Evolutionary conservation across 2,797 vertebrate species (phyloP), one percentile per base, ranked within the genome.

Genomic region (Chelmon rostratus): DNA sequence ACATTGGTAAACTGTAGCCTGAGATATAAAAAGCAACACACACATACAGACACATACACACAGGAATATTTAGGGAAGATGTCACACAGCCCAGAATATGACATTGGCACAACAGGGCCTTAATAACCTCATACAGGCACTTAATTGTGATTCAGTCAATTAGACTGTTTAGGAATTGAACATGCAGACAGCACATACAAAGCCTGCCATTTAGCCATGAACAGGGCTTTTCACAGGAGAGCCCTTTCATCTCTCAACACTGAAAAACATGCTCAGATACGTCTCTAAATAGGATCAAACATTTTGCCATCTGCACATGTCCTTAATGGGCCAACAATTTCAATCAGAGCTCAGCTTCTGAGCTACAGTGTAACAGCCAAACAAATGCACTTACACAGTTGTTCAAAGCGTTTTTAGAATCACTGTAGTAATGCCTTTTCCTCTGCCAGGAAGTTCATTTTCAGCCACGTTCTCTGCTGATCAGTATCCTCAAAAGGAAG

Each of bases 281-380:
- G 44, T 68, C 44, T 84, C 58, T 59, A 83, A 91, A 77, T 13
- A 65, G 38, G 37, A 79, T 82, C 5, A 58, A 52, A 73, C 28
- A 9, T 47, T 67, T 65, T 8, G 57, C 69, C 80, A 79, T 83
- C 76, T 87, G 75, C 62, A 79, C 44, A 66, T 19, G 44, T 42
- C 16, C 11, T 84, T 59, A 57, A 61, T 58, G 35, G 69, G 59
- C 70, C 70, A 78, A 47, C 46, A 74, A 28, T 65, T 56, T 58
- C 19, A 76, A 35, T 31, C 68, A 77, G 42, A 73, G 28, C 7
- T 58, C 38, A 31, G 8, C 40, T 21, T 52, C 25, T 58, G 49
- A 59, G 1, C 25, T 15, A 3, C 6, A 67, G 21, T 38, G 8
- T 52, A 76, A 75, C 23, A 71, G 18, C 42, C 66, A 76, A 74